Base-by-base conservation (phyloP, 92 coral and sea anemone species). In the Epizoanthus ramosus region DNA sequence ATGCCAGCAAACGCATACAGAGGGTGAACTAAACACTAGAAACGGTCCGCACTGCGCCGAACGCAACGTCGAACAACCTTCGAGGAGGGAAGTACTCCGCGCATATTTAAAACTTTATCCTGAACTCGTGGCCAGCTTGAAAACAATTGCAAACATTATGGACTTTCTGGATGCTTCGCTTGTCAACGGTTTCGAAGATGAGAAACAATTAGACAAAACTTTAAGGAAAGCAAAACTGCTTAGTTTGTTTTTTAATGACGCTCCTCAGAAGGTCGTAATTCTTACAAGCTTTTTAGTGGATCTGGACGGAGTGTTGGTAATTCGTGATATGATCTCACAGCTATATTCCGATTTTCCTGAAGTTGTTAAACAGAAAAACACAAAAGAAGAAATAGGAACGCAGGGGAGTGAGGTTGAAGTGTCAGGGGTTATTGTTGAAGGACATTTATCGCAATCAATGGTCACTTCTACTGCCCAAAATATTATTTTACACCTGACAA, bases 271-370 rank as follows among this genome's bases (percentile, higher is more conserved):
- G 25, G 18, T 71, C 2, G 12, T n/a, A 6, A 71, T 45, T 71
- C 57, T 71, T 21, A 41, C 54, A n/a, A 47, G 28, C 50, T 71
- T 41, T 22, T 45, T 71, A 25, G 57, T 71, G 57, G 75, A 71
- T 39, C 21, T 71, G 1, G 75, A 47, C 50, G 75, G 75, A 71
- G 75, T 71, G 18, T 22, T 14, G 33, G 14, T 39, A 39, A 71
- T 71, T 71, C 75, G 75, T n/a, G 75, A 71, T 45, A 23, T 45
- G 75, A 43, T 71, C 12, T 71, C 75, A 1, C 54, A 71, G 57
- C 15, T 71, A 25, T 19, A 71, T 56, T 8, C 75, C 8, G 57
- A 39, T 56, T 71, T 71, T 71, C 57, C 59, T 6, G 58, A 71
- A 8, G 57, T 71, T 7, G 75, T 71, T 33, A 71, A 71, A 71